Evolutionary conservation across 2,797 vertebrate genomes (phyloP), one percentile per base, ranked within the genome.

Genomic region (Urophycis tenuis): DNA sequence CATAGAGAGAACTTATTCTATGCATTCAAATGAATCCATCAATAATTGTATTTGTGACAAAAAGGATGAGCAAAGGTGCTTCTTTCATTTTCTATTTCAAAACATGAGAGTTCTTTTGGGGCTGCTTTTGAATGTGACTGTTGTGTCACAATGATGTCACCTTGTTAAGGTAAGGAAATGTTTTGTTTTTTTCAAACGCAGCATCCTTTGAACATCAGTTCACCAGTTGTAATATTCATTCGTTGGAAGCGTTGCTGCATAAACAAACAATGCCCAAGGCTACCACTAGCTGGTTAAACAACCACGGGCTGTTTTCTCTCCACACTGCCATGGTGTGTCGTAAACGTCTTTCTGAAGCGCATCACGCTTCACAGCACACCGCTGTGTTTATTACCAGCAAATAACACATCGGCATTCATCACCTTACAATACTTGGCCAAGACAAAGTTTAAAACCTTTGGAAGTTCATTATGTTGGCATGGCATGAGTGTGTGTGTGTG

Each of bases 261-360:
- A 93, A 93, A 93, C 92, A 92, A 91, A 93, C 91, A 92, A 88
- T 81, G 91, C 93, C 88, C 82, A 86, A 87, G 90, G 91, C 92
- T 89, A 91, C 83, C 80, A 82, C 86, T 89, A 89, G 87, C 90
- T 92, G 89, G 82, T 90, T 89, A 92, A 92, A 93, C 90, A 92
- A 92, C 93, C 91, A 90, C 87, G 83, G 92, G 91, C 92, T 91
- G 88, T 91, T 89, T 91, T 90, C 87, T 87, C 81, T 87, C 85
- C 87, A 71, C 89, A 86, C 86, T 85, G 85, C 87, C 85, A 82
- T 72, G 87, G 84, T 85, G 81, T 89, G 88, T 87, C 89, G 89
- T 83, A 86, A 90, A 91, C 89, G 90, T 86, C 83, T 85, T 80
- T 84, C 87, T 86, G 87, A 90, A 85, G 87, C 88, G 83, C 91